Base-by-base conservation (phyloP, 2,797 vertebrate species). In the Danio jaintianensis region DNA sequence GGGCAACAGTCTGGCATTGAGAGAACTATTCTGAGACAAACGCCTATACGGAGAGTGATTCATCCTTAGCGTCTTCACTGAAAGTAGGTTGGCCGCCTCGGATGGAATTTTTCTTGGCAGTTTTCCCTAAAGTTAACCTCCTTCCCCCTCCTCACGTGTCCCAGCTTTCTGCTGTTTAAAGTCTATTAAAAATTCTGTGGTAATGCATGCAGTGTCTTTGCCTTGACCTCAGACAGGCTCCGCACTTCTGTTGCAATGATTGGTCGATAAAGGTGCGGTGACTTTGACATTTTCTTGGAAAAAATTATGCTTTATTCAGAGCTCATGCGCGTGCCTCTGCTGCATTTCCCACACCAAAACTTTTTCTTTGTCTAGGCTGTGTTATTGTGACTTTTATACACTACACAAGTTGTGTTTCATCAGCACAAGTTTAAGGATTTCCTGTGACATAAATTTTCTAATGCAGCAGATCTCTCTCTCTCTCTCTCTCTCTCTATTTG, bases 21-120 rank as follows among this genome's bases (percentile, higher is more conserved):
- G 56, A 64, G 82, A 81, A 83, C 78, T 85, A 79, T 72, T 88
- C 79, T 87, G 85, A 75, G 78, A 90, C 82, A 82, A 83, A 78
- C 55, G 75, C 82, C 83, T 74, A 61, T 85, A 81, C 78, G 73
- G 88, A 79, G 85, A 79, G 85, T 93, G 93, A 92, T 86, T 93
- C 93, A 93, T 92, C 89, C 88, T 71, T 78, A 40, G 90, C 88
- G 90, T 91, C 90, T 89, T 92, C 87, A 90, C 81, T 85, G 75
- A 83, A 90, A 90, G 88, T 85, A 88, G 88, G 89, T 91, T 86
- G 88, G 91, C 91, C 82, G 88, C 87, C 82, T 87, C 79, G 86
- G 86, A 92, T 92, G 89, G 91, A 91, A 90, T 90, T 88, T 91
- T 91, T 88, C 86, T 91, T 92, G 91, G 90, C 91, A 87, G 89